These are phyloP conservation scores for Argyresthia albistria DNA, from an alignment of 2,888 invertebrate genomes.

Conservation along the genomic window DNA sequence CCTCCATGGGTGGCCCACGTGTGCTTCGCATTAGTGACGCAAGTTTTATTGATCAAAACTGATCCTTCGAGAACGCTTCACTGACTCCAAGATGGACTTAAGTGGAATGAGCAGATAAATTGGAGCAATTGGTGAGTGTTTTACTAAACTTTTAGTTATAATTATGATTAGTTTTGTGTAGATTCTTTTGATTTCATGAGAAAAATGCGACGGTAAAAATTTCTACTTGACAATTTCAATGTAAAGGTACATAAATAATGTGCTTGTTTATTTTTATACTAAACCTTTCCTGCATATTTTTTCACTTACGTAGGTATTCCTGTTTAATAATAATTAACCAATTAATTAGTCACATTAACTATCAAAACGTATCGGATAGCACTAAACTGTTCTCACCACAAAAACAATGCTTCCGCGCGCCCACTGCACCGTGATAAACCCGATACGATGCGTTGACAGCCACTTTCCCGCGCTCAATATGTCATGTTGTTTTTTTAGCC, in stretches of 20 bases:
- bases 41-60: background rate
- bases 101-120: too few species aligned
- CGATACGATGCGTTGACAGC: slow-evolving; percentile 50
- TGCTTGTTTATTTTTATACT: too few species aligned
- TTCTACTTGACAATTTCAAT: too few species aligned
- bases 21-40: background rate
- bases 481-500: slow-evolving; percentile 54
- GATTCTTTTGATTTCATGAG: too few species aligned
- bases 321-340: background rate
- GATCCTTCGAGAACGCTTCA: background rate
- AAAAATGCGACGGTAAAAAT: too few species aligned
- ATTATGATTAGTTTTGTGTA: too few species aligned
- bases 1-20: slow-evolving; percentile 6
- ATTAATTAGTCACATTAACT: slow-evolving; percentile 15
- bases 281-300: too few species aligned
- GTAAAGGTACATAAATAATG: too few species aligned
- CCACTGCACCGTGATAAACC: slow-evolving; percentile 30
- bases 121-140: too few species aligned
- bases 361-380: slow-evolving; percentile 49
- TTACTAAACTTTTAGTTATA: too few species aligned
- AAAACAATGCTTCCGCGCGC: slow-evolving; percentile 39
- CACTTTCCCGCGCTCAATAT: slow-evolving; percentile 67
- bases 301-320: too few species aligned
- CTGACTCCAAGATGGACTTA: too few species aligned
- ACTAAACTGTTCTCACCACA: slow-evolving; percentile 54